These are phyloP conservation scores for Phoenicopterus ruber DNA, from an alignment of 2,113 vertebrate genomes.

Conservation along the genomic window DNA sequence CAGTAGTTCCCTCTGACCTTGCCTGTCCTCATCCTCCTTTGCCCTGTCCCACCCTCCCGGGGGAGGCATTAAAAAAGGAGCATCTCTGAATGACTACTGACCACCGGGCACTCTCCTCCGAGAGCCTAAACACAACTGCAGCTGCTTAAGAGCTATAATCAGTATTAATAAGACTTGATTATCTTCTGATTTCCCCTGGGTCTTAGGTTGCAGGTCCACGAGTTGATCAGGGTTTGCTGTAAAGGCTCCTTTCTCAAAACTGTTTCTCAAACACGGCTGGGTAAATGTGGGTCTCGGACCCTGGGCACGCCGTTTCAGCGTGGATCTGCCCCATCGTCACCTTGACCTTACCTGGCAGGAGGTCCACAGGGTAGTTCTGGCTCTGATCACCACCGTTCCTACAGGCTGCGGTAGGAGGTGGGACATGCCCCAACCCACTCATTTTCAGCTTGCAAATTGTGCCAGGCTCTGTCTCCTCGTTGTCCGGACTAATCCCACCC, in stretches of 20 bases:
- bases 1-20: not conserved
- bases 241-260: not conserved
- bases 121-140: not conserved
- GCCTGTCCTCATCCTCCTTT: not conserved
- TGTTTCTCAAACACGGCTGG: not conserved
- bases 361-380: not conserved
- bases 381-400: not conserved
- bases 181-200: not conserved
- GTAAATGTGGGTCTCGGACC: not conserved
- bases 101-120: not conserved
- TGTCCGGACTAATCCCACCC: not conserved
- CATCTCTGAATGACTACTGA: not conserved
- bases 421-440: not conserved
- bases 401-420: not conserved
- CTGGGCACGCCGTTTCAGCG: fast-evolving
- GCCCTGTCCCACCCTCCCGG: not conserved
- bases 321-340: not conserved
- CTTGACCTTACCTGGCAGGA: not conserved
- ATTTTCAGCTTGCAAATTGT: not conserved
- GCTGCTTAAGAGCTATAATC: not conserved
- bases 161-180: not conserved
- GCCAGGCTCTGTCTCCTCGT: not conserved
- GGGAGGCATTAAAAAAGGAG: not conserved
- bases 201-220: not conserved
- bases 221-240: not conserved